phyloP scores from a whole-genome alignment of 2,113 vertebrate genomes.

The Prunella himalayana region DNA sequence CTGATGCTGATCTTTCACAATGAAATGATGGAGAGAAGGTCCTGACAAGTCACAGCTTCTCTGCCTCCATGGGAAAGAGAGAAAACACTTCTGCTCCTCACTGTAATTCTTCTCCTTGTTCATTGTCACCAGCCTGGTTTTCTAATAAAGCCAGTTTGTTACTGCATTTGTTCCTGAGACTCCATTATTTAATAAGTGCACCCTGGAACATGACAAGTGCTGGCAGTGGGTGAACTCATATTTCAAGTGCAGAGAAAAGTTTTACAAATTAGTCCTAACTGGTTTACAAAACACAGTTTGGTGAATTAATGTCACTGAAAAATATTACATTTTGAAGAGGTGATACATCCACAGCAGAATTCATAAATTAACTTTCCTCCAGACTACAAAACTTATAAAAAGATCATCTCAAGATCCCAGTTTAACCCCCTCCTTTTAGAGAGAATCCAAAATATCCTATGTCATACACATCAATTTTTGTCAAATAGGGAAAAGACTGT shows the following conservation, averaged over 20 bases:
- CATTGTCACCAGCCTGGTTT: not conserved
- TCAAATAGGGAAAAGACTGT: not conserved
- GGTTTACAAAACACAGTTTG: not conserved
- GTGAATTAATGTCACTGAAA: not conserved
- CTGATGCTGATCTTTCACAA: not conserved
- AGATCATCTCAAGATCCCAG: not conserved
- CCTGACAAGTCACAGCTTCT: not conserved
- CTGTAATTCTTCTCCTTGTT: not conserved
- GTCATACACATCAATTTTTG: not conserved
- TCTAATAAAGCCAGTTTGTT: not conserved
- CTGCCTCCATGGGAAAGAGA: not conserved
- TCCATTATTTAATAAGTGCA: not conserved
- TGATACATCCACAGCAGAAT: not conserved
- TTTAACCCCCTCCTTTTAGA: not conserved
- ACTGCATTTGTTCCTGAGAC: not conserved
- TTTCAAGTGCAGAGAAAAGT: not conserved
- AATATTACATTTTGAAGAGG: not conserved
- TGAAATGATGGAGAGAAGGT: not conserved
- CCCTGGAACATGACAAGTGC: fast-evolving
- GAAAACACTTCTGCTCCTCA: not conserved
- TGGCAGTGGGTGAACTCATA: not conserved
- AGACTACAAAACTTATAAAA: not conserved
- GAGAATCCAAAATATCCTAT: not conserved
- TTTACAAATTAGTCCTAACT: not conserved
- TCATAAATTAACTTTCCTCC: not conserved